Evolutionary conservation across 2,888 invertebrate genomes (phyloP).

Genomic region (Caenorhabditis sp.): DNA sequence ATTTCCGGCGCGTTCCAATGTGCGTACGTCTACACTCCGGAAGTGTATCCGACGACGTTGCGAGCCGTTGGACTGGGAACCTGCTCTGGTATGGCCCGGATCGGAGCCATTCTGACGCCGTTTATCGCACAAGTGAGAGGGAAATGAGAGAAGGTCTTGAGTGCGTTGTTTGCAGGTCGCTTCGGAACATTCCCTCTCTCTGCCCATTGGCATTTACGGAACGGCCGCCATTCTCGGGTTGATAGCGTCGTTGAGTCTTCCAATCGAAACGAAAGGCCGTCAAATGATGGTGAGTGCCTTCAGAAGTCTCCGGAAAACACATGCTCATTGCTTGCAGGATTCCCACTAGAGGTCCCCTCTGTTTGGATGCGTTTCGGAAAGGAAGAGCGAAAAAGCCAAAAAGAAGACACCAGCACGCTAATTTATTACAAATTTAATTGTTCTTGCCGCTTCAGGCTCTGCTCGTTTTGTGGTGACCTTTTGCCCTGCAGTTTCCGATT

Average conservation of each 20-base stretch:
- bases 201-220: slow-evolving; percentile 87
- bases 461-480: slow-evolving; percentile 8
- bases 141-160: background rate
- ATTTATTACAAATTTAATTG: slow-evolving; percentile 59
- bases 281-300: slow-evolving; percentile 80
- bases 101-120: slow-evolving; percentile 94
- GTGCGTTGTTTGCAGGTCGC: slow-evolving; percentile 83
- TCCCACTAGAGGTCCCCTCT: slow-evolving; percentile 28
- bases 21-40: slow-evolving; percentile 95
- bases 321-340: slow-evolving; percentile 18
- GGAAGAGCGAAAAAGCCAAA: background rate
- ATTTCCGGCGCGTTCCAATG: slow-evolving; percentile 95
- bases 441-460: slow-evolving; percentile 1
- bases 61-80: slow-evolving; percentile 93
- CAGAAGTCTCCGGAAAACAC: background rate
- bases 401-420: slow-evolving; percentile 25
- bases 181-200: slow-evolving; percentile 85
- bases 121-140: slow-evolving; percentile 91
- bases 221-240: slow-evolving; percentile 87
- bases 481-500: slow-evolving; percentile 11
- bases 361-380: too few species aligned
- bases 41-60: slow-evolving; percentile 90
- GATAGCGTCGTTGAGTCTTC: slow-evolving; percentile 86
- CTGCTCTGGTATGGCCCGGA: slow-evolving; percentile 90
- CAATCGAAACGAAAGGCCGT: slow-evolving; percentile 89